These are phyloP conservation scores for Lepisosteus oculatus DNA, from an alignment of 2,113 vertebrate species.

Conservation along the genomic window DNA sequence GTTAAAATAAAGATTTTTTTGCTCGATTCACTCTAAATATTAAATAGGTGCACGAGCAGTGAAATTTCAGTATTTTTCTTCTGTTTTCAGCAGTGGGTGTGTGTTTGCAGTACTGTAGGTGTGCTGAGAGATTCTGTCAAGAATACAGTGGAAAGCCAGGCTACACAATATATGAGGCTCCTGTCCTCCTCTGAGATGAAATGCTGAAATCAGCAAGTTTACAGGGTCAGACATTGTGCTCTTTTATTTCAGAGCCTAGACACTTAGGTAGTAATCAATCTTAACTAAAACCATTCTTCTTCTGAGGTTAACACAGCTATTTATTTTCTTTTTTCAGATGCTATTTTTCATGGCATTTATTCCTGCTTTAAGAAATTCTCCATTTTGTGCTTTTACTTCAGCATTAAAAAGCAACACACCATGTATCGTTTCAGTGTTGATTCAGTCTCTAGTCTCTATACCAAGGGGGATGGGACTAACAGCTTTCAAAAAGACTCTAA, in stretches of 20 bases:
- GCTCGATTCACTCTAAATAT: slow-evolving; percentile 65
- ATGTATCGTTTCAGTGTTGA: not conserved
- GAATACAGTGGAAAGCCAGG: slow-evolving; percentile 26
- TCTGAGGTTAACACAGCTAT: slow-evolving; percentile 46
- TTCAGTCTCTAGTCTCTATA: not conserved
- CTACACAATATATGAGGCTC: slow-evolving; percentile 37
- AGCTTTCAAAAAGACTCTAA: no score
- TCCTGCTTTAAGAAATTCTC: slow-evolving; percentile 4
- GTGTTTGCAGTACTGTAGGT: slow-evolving; percentile 48
- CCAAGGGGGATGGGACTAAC: no score
- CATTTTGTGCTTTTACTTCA: not conserved
- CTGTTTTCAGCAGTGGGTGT: slow-evolving; percentile 57
- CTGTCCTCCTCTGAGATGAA: slow-evolving; percentile 31
- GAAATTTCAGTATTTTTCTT: slow-evolving; percentile 40
- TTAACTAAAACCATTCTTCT: slow-evolving; percentile 48
- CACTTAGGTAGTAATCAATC: slow-evolving; percentile 45
- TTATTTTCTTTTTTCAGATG: slow-evolving; percentile 47
- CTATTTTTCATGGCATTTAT: slow-evolving; percentile 27
- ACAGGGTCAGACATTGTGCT: slow-evolving; percentile 34
- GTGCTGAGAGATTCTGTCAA: slow-evolving; percentile 63
- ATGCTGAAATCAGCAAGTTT: slow-evolving; percentile 54
- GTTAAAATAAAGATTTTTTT: slow-evolving; percentile 71
- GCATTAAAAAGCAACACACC: slow-evolving; percentile 6
- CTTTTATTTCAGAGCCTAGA: slow-evolving; percentile 36
- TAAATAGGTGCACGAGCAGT: slow-evolving; percentile 52